Conservation (phyloP, 2,797 vertebrate genomes). For the Arnoldichthys spilopterus region DNA sequence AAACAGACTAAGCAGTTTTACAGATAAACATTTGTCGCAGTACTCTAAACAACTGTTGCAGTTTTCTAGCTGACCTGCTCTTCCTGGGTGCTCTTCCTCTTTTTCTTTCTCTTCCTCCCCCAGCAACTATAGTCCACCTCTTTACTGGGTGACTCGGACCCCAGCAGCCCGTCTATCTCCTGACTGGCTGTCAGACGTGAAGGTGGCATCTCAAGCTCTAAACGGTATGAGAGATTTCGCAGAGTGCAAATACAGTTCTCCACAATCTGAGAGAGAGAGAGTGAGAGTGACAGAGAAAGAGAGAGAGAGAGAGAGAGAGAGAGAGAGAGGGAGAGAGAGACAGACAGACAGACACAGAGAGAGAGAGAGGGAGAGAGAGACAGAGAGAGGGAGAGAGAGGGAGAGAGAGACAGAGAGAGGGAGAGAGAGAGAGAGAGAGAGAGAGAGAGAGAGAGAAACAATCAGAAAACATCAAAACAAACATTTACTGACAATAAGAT, state of each 20-base stretch:
- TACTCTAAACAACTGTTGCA: too few relatives aligned
- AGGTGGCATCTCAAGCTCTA: conserved; percentile 94
- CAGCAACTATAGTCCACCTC: conserved; percentile 94
- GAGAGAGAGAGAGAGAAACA: neutral
- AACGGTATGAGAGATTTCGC: conserved; percentile 94
- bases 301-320: neutral
- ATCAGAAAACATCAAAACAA: neutral
- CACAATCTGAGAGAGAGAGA: conserved; percentile 85
- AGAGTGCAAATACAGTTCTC: conserved; percentile 98
- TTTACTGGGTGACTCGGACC: conserved; percentile 89
- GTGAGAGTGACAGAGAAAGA: neutral
- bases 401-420: neutral
- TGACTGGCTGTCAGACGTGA: conserved; percentile 85
- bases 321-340: neutral
- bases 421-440: neutral
- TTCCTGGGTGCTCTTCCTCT: conserved; percentile 88
- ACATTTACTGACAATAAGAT: neutral
- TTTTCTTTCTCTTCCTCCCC: conserved; percentile 97
- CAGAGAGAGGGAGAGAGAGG: neutral
- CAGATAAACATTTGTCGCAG: too few relatives aligned
- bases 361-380: neutral
- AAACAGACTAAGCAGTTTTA: neutral
- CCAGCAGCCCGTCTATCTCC: conserved; percentile 88
- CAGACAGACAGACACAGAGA: neutral
- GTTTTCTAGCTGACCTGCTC: conserved; percentile 83